Base-by-base conservation (phyloP, 2,113 vertebrate species). In the Morone saxatilis region DNA sequence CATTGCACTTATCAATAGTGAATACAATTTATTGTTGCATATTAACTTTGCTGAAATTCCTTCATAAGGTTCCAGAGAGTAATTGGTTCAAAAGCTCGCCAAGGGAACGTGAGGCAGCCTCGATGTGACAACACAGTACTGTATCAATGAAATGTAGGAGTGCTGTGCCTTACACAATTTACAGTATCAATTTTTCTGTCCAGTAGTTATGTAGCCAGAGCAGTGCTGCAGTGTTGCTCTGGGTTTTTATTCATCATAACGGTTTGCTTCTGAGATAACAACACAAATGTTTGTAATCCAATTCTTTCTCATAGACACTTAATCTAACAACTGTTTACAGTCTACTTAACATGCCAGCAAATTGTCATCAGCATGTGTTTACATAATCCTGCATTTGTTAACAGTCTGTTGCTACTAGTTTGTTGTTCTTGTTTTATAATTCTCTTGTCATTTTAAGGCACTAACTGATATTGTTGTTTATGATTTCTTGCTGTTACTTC, bases 1-100 rank as follows among this genome's bases (percentile, higher is more conserved):
- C 62, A 43, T 61, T 63, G 53, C 67, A 80, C 79, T 68, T 69
- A 78, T 85, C 76, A 77, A 70, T 78, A 45, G 50, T 47, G 40
- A 61, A 69, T 65, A 14, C 54, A 76, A 85, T 88, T 72, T 84
- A 91, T 74, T 63, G 80, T 80, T 87, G 75, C 71, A 73, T 80
- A 82, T 86, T 54, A 79, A 78, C 67, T 84, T 67, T 62, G 54
- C 25, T 43, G 17, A 66, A 79, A 81, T 71, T 67, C 48, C 43
- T 53, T 54, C 54, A 50, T 53, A 45, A 17, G 47, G 14, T 66
- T 59, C n/a, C 31, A 56, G 59, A 54, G 70, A 80, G 38, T 57
- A 20, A n/a, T 72, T 67, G 31, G 50, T 70, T 87, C 66, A 41
- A 74, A 69, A 82, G 68, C 70, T 74, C 16, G 40, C 69, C 56